Conservation (phyloP, 2,888 invertebrate species). For the Macropis europaea region DNA sequence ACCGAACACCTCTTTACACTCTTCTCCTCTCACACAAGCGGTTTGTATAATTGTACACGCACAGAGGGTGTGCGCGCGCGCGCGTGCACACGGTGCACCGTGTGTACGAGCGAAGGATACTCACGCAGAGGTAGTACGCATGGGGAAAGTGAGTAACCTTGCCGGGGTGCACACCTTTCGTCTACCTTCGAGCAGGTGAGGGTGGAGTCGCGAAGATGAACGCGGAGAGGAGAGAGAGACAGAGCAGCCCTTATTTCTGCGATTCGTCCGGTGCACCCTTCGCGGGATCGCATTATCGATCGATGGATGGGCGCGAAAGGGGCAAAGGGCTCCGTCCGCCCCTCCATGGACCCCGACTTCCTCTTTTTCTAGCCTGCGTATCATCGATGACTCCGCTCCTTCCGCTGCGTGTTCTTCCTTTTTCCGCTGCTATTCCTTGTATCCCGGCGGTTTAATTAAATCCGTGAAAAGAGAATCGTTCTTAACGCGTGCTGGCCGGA, state of each 20-base stretch:
- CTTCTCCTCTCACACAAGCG: conserved; percentile 8
- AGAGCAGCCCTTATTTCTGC: conserved; percentile 63
- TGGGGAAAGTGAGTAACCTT: conserved; percentile 69
- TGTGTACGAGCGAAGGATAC: conserved; percentile 27
- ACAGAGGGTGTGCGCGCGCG: conserved; percentile 26
- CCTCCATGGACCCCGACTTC: conserved; percentile 13
- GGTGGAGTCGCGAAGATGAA: conserved; percentile 51
- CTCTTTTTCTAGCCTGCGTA: conserved; percentile 13
- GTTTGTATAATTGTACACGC: conserved; percentile 15
- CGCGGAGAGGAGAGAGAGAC: not conserved
- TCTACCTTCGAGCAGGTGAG: conserved; percentile 62
- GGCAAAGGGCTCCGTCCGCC: conserved; percentile 52
- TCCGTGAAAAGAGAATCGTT: conserved; percentile 19
- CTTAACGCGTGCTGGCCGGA: conserved; percentile 3
- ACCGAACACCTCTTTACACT: conserved; percentile 24
- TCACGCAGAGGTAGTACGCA: conserved; percentile 53
- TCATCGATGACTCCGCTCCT: conserved; percentile 19
- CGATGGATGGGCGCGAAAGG: conserved; percentile 60
- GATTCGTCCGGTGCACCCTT: conserved; percentile 66
- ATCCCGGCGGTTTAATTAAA: conserved; percentile 53
- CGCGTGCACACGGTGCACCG: conserved; percentile 8
- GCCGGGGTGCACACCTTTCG: conserved; percentile 58
- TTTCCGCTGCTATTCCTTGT: not conserved
- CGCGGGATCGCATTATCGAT: conserved; percentile 66
- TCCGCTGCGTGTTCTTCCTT: not conserved